These are phyloP conservation scores for Ifrita kowaldi DNA, from an alignment of 2,113 vertebrate species.

Conservation along the genomic window DNA sequence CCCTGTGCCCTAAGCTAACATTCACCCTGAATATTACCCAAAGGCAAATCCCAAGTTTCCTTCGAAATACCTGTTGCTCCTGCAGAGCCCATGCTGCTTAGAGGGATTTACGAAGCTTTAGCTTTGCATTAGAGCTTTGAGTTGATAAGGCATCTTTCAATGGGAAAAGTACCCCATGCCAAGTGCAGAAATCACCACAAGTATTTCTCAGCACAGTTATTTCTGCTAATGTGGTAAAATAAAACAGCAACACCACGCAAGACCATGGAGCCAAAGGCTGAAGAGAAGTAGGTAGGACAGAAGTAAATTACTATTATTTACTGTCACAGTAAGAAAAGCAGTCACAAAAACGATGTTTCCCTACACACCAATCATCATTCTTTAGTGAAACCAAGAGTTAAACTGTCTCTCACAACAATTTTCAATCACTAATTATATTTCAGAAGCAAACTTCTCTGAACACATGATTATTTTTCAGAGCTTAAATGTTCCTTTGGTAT, in stretches of 20 bases:
- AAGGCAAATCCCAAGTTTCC: constrained; percentile 6
- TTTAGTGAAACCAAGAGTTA: neutral
- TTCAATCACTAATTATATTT: neutral
- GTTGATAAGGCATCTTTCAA: neutral
- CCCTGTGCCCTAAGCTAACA: neutral
- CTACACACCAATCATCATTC: neutral
- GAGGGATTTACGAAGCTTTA: neutral
- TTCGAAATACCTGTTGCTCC: neutral
- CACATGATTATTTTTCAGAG: neutral
- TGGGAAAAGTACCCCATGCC: neutral
- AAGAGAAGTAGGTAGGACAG: neutral
- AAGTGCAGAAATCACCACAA: neutral
- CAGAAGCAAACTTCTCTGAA: neutral
- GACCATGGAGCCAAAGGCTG: rapidly evolving
- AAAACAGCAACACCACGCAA: neutral
- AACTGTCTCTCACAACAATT: neutral
- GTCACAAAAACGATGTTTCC: neutral
- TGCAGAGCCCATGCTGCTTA: neutral
- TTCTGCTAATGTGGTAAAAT: neutral
- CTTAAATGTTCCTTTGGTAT: neutral
- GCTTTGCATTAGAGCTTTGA: neutral
- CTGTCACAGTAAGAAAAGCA: neutral
- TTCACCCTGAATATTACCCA: neutral
- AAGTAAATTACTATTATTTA: neutral
- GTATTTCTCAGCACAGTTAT: neutral